Percentiles rank a stretch among this genome's conserved stretches.
phyloP scores from a whole-genome alignment of 2,113 vertebrate species.

The Notarius quadriscutis region DNA sequence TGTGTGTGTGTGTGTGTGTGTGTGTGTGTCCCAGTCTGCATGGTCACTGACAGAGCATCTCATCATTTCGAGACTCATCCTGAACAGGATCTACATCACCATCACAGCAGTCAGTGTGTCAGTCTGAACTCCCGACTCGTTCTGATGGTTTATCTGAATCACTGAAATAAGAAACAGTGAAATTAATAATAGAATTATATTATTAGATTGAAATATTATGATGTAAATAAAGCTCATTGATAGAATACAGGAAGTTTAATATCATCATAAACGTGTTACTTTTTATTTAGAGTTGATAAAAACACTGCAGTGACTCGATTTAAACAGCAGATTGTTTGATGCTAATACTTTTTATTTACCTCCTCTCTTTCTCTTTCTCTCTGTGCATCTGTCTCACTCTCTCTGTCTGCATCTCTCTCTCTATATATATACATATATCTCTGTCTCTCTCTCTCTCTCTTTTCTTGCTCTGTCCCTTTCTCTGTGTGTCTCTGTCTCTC shows the following conservation, averaged over 20 bases:
- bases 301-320: not conserved
- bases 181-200: not conserved
- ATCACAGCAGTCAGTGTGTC: slow-evolving; percentile 9
- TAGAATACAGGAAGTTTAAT: not conserved
- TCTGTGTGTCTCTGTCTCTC: not conserved
- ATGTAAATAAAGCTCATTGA: not conserved
- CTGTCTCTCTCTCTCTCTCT: not conserved
- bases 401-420: not conserved
- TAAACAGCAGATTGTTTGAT: not conserved
- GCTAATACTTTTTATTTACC: not conserved
- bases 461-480: not conserved
- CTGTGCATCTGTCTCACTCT: not conserved
- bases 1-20: slow-evolving; percentile 14
- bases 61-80: not conserved
- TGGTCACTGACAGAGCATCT: not conserved
- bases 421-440: not conserved
- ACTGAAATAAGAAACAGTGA: not conserved
- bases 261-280: not conserved
- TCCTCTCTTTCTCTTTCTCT: not conserved
- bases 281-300: not conserved
- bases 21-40: not conserved
- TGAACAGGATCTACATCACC: not conserved
- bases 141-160: slow-evolving; percentile 10
- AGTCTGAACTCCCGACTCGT: slow-evolving; percentile 2
- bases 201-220: not conserved